Evolutionary conservation across 2,888 invertebrate genomes (phyloP).

Genomic region (Acheta domesticus): DNA sequence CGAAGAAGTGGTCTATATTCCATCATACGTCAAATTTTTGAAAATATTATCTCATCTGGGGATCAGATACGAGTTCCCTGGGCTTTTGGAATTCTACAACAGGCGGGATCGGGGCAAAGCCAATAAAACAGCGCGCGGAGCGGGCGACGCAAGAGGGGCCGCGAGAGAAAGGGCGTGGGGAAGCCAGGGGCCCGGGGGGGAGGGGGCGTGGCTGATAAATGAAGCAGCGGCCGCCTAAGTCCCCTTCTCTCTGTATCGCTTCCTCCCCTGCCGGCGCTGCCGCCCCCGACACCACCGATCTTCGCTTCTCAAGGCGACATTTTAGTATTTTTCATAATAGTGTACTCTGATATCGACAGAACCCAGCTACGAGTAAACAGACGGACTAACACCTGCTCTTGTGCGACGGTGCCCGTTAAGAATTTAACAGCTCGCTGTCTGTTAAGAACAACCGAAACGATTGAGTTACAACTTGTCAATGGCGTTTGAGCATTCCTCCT

Average conservation of each 20-base stretch:
- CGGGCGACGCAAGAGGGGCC: neutral
- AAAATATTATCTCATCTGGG: slow-evolving; percentile 18
- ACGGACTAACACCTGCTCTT: too few species aligned
- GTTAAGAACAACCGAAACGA: too few species aligned
- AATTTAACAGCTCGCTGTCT: too few species aligned
- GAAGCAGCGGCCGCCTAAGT: neutral
- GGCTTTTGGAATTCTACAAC: slow-evolving; percentile 18
- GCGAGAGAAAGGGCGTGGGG: neutral
- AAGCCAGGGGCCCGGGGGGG: neutral
- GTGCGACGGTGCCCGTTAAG: too few species aligned
- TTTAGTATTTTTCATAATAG: too few species aligned
- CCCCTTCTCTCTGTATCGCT: neutral
- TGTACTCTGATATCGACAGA: too few species aligned
- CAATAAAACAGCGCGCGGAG: slow-evolving; percentile 10
- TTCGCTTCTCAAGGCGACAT: too few species aligned
- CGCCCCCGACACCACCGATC: too few species aligned
- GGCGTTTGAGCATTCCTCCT: too few species aligned
- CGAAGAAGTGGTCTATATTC: slow-evolving; percentile 18
- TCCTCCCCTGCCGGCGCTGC: too few species aligned
- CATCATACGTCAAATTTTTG: slow-evolving; percentile 4
- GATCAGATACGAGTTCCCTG: slow-evolving; percentile 10
- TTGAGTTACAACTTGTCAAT: too few species aligned
- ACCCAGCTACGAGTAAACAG: too few species aligned
- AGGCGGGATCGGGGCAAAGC: neutral
- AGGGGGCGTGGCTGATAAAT: neutral